Evolutionary conservation across 2,888 invertebrate genomes (phyloP), one percentile per base, ranked within the genome.

Genomic region (Drosophila multiciliata): DNA sequence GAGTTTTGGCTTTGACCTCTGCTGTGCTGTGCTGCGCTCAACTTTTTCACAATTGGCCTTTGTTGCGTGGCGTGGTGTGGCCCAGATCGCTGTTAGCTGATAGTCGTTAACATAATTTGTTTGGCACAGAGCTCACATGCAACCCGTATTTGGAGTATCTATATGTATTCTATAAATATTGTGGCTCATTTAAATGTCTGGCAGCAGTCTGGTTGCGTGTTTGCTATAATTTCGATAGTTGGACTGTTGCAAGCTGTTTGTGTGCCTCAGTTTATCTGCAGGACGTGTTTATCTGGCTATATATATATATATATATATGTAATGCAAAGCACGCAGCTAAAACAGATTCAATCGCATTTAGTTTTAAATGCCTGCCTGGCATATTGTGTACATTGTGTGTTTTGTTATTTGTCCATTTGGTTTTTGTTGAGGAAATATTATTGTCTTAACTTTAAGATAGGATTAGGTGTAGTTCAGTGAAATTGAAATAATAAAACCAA

Each of bases 171-270:
- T 66, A 87, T 89, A 87, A 82, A 85, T 82, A 73, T 77, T 71
- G 66, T 59, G 68, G 68, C 70, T 87, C 73, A 81, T 83, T 89
- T 89, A 66, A 79, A 79, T 89, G 83, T 88, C 87, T 83, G 87
- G 67, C 69, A 61, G 42, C 64, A 60, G 87, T 81, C 75, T 86
- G 84, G 75, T 57, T 68, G 68, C 72, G 63, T 73, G 61, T 73
- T 35, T 42, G 63, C 33, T 23, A 36, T 57, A 57, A 60, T 49
- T 68, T 61, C 63, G 50, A 23, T 53, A 45, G 45, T 23, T 55
- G 3, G 26, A 32, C 59, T 57, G 57, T 52, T 63, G 3, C 33
- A 53, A 53, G 42, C 17, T 60, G 33, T 58, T 17, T 38, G 32
- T 23, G 8, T 40, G 32, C 17, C n/a, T 8, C 12, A 29, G 45